Evolutionary conservation across 92 coral and sea anemone species (phyloP).

Genomic region (Montipora capitata): DNA sequence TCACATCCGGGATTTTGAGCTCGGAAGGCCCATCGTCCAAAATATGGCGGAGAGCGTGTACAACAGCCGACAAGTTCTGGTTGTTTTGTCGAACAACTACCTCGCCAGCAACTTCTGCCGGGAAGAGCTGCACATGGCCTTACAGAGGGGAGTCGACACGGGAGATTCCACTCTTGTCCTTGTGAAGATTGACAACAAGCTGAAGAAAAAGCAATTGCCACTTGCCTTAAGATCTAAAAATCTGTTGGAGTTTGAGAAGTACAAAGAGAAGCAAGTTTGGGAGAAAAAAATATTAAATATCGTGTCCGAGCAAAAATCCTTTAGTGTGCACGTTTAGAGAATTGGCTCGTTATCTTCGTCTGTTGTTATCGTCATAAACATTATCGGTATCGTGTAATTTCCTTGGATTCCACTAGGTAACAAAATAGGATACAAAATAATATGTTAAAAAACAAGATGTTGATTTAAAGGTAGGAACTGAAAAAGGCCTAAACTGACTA

Average conservation of each 20-base stretch:
- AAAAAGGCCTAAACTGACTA: too few species aligned
- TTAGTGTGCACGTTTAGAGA: too few species aligned
- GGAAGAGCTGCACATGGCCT: constrained; percentile 77
- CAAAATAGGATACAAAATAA: too few species aligned
- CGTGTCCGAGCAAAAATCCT: too few species aligned
- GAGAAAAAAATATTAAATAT: constrained; percentile 5
- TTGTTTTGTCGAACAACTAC: constrained; percentile 79
- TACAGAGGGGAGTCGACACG: constrained; percentile 44
- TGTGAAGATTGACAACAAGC: constrained; percentile 37
- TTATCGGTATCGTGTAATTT: too few species aligned
- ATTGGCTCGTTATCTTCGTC: too few species aligned
- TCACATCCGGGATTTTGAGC: constrained; percentile 79
- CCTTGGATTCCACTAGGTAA: too few species aligned
- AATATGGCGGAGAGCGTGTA: constrained; percentile 89
- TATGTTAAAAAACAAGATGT: too few species aligned
- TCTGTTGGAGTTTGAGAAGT: constrained; percentile 44
- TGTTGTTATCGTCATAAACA: too few species aligned
- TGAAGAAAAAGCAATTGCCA: constrained; percentile 30
- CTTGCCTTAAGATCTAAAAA: constrained; percentile 31
- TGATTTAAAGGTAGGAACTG: too few species aligned
- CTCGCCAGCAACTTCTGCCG: constrained; percentile 79
- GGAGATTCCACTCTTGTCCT: constrained; percentile 31
- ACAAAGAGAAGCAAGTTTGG: constrained; percentile 36
- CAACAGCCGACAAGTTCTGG: constrained; percentile 72
- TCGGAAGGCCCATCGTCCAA: constrained; percentile 73